Evolutionary conservation across 1,140 invertebrate species (phyloP), one percentile per base, ranked within the genome.

Genomic region (Melitaea cinxia): DNA sequence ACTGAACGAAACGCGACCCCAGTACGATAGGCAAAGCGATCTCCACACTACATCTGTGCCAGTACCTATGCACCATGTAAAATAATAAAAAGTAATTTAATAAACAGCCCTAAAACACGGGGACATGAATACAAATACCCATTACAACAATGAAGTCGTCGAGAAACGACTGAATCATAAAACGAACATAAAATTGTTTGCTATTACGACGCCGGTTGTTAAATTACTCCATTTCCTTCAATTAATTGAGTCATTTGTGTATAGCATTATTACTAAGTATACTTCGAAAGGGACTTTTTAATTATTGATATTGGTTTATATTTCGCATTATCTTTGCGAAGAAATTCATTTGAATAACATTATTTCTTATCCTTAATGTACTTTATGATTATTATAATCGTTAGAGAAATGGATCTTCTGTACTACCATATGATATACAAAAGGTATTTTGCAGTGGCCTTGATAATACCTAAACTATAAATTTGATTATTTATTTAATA

Each of bases 201-300:
- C 33, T 19, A 23, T 47, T 15, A 24, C 47, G 35, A 52, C 28
- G 47, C 30, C 49, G 9, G 59, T 24, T 61, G 59, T 61, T 53
- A 52, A 61, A 61, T 50, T 52, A 37, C 49, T 26, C 33, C 14
- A 35, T 42, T 57, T 57, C 49, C 47, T 50, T 42, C 33, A 26
- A 61, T 61, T 61, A 61, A 61, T 61, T 61, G 49, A 35, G 23
- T 26, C 21, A 53, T 61, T 61, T 61, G 30, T 50, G 30, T 61
- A n/a, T 42, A 10, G 54, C 14, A 57, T 24, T 42, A 26, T 12
- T 45, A 37, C 37, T 19, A 24, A 39, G 26, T 42, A n/a, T 1
- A 12, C 10, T 47, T 47, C 23, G 0, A 5, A 21, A 23, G 9
- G n/a, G 1, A 39, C 35, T 39, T 39, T 17, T 3, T 2, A 39